These are phyloP conservation scores for Oncorhynchus tshawytscha DNA, from an alignment of 2,113 vertebrate genomes.

Conservation along the genomic window DNA sequence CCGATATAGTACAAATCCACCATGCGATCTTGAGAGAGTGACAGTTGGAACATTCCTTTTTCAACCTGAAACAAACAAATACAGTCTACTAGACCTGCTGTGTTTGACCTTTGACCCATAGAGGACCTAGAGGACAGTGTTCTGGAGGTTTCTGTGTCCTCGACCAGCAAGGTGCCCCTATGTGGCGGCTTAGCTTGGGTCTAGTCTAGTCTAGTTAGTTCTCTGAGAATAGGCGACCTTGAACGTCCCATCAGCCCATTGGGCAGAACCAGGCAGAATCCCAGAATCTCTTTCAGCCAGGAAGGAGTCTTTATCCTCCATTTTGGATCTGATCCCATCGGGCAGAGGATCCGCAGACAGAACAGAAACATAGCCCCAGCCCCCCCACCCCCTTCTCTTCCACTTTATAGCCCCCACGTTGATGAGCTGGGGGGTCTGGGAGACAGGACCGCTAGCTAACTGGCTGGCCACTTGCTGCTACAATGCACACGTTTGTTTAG, in stretches of 20 bases:
- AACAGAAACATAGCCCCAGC: constrained; percentile 3
- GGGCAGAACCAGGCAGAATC: not conserved
- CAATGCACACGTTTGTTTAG: not conserved
- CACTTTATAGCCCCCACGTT: constrained; percentile 17
- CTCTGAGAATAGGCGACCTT: not conserved
- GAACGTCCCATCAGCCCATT: constrained; percentile 1
- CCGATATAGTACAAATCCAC: constrained; percentile 30
- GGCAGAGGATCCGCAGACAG: not conserved
- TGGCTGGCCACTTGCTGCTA: not conserved
- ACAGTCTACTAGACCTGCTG: constrained; percentile 4
- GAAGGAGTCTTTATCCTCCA: not conserved
- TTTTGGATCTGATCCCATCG: not conserved
- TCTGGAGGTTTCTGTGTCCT: constrained; percentile 23
- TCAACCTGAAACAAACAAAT: constrained; percentile 7
- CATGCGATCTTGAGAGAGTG: constrained; percentile 32
- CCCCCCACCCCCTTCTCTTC: not conserved
- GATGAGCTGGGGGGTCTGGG: constrained; percentile 29
- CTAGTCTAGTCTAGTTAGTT: constrained; percentile 8
- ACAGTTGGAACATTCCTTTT: constrained; percentile 10
- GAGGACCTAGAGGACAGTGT: not conserved
- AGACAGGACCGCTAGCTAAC: constrained; percentile 2
- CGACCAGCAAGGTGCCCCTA: constrained; percentile 46
- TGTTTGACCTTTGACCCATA: constrained; percentile 3
- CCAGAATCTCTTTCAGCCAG: not conserved
- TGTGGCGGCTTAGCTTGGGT: not conserved